Evolutionary conservation across 1,140 invertebrate species (phyloP), one percentile per base, ranked within the genome.

Genomic region (Mactra quadrangularis): DNA sequence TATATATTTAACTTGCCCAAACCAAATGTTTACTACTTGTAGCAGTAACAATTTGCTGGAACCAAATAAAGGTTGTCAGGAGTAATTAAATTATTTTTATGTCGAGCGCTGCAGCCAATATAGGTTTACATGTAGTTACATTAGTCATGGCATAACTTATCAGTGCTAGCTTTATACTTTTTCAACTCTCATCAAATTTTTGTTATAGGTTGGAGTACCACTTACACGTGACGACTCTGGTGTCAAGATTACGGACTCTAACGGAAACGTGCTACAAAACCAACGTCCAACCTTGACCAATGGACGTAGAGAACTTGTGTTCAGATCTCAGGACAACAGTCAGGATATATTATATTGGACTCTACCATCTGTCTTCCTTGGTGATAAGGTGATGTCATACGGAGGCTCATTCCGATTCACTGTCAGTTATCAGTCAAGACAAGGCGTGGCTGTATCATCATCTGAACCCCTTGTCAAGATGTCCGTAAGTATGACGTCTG

Each of bases 321-420:
- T 95, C 91, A 93, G 93, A 53, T 96, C 97, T 87, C 92, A 93
- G 1, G 88, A 92, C 94, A 59, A 94, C 83, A 83, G 83, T 35
- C 78, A 81, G 3, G 91, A 95, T 86, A 94, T 96, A 0, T 95
- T 96, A 81, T 97, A 97, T 89, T 97, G 96, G 96, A 94, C 95
- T 70, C 91, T 97, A 17, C 96, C 97, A 0, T 88, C 88, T 88
- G 95, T 96, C 62, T 99, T 98, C 93, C 92, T 97, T n/a, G 97
- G 97, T 7, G 95, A 99, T 93, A 98, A 98, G 93, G 85, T 93
- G 31, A 96, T 96, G 0, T 95, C 97, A 0, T 99, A 99, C 89
- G 98, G 98, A 53, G 98, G 98, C 25, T 94, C 95, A 84, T 92
- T 99, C 0, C 95, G 94, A 55, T 99, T 98, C 91, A 96, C 95